Base-by-base conservation (phyloP, 2,888 invertebrate genomes). In the Scrobipalpa atriplicella region DNA sequence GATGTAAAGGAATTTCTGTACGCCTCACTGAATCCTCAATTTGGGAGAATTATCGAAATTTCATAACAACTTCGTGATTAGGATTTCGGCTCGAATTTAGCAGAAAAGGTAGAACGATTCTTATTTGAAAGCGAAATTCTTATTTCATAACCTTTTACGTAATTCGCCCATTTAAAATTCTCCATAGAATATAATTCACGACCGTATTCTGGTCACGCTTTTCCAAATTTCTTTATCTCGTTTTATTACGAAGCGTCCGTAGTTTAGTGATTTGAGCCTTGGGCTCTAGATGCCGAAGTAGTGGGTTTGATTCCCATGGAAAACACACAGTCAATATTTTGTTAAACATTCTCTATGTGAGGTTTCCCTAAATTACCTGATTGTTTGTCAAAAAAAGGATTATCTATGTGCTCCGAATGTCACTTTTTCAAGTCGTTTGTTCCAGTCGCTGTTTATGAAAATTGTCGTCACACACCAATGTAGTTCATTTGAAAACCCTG, bases 231-330 rank as follows among this genome's bases (percentile, higher is more conserved):
- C 56, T 56, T 54, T 39, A 41, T 43, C 29, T 61, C 18, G 21
- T 54, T 47, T 76, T 71, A 75, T 73, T 69, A 70, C 71, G 75
- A 68, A 72, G 71, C 29, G 29, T 29, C 29, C 29, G 29, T 29
- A 5, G 29, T 29, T 2, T 29, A 29, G 29, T 29, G 29, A 5
- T 29, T 5, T 29, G 29, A 29, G 29, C 29, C 29, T 29, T 29
- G 29, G 5, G 29, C 29, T 3, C 29, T 5, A 2, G 2, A 29
- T 29, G 2, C 2, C 2, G 29, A 3, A 29, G 29, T 29, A 2
- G 29, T 29, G 29, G 5, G 29, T 29, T 29, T 29, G 29, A 29
- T 29, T 29, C 2, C 29, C 29, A 29, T 5, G 29, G 29, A 5
- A 29, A 29, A 29, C 29, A 29, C 29, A 3, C 5, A 29, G 29